Evolutionary conservation across 2,888 invertebrate species (phyloP).

Genomic region (Cremastobaeus sp.): DNA sequence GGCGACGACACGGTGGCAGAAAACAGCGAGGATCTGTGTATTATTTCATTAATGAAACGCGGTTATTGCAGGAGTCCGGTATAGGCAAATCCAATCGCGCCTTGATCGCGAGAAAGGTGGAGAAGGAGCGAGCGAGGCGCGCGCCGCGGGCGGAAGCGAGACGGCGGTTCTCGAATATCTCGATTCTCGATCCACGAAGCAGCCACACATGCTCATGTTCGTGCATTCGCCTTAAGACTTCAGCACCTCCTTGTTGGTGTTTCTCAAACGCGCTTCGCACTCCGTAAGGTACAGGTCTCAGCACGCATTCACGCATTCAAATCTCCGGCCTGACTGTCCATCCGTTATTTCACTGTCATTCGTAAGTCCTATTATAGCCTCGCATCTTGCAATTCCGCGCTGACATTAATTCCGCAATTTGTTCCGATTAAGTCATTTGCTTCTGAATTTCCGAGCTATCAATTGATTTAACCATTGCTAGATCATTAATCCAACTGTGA

Average conservation of each 20-base stretch:
- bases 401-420: slow-evolving; percentile 3
- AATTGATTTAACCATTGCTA: background rate
- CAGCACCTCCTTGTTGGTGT: slow-evolving; percentile 75
- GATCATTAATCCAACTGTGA: slow-evolving; percentile 9
- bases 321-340: slow-evolving; percentile 48
- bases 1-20: background rate
- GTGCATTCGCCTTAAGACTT: slow-evolving; percentile 73
- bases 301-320: slow-evolving; percentile 62
- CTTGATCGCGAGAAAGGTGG: slow-evolving; percentile 47
- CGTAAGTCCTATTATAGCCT: slow-evolving; percentile 52
- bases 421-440: background rate
- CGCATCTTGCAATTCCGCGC: slow-evolving; percentile 7
- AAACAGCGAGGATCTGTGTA: slow-evolving; percentile 21
- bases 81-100: slow-evolving; percentile 42
- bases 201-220: slow-evolving; percentile 68
- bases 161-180: slow-evolving; percentile 68
- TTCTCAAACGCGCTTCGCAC: slow-evolving; percentile 78
- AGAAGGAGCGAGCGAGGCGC: slow-evolving; percentile 37
- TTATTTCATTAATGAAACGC: slow-evolving; percentile 39
- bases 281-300: slow-evolving; percentile 76
- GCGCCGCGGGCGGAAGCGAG: slow-evolving; percentile 52
- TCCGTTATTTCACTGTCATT: slow-evolving; percentile 42
- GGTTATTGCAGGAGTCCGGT: slow-evolving; percentile 14
- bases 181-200: slow-evolving; percentile 69
- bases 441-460: no score